phyloP scores from a whole-genome alignment of 37 sponge, comb jelly and placozoan species.

The Haliclona indistincta region DNA sequence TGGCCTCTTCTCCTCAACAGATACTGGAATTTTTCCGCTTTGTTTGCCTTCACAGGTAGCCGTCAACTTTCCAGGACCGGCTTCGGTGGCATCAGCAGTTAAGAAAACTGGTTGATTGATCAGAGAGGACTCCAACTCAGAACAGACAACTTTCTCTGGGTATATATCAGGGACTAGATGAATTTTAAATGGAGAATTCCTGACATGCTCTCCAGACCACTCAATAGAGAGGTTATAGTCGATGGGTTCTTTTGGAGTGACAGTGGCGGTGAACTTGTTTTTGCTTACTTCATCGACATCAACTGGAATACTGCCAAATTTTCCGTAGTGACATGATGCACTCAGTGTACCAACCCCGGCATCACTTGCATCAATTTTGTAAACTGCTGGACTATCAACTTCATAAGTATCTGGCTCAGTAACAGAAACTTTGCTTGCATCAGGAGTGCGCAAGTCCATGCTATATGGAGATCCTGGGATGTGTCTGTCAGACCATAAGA shows the following conservation, averaged over 20 bases:
- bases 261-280: constrained; percentile 27
- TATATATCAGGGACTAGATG: constrained; percentile 42
- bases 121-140: constrained; percentile 16
- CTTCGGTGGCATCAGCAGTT: constrained; percentile 31
- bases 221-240: constrained; percentile 48
- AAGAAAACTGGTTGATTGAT: constrained; percentile 36
- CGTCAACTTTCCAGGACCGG: constrained; percentile 60
- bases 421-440: constrained; percentile 46
- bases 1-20: constrained; percentile 12
- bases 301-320: constrained; percentile 44
- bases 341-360: constrained; percentile 65
- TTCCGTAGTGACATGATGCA: constrained; percentile 51
- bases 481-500: constrained; percentile 59
- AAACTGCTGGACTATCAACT: constrained; percentile 9
- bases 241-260: constrained; percentile 49
- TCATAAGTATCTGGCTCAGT: constrained; percentile 38
- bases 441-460: constrained; percentile 60
- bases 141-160: constrained; percentile 43
- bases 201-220: constrained; percentile 55
- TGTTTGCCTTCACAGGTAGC: constrained; percentile 43
- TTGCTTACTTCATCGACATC: constrained; percentile 20
- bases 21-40: constrained; percentile 19
- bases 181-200: constrained; percentile 68
- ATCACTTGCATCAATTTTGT: constrained; percentile 49
- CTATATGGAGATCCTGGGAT: constrained; percentile 73